Evolutionary conservation across 2,113 vertebrate species (phyloP).

Genomic region (Salvelinus namaycush): DNA sequence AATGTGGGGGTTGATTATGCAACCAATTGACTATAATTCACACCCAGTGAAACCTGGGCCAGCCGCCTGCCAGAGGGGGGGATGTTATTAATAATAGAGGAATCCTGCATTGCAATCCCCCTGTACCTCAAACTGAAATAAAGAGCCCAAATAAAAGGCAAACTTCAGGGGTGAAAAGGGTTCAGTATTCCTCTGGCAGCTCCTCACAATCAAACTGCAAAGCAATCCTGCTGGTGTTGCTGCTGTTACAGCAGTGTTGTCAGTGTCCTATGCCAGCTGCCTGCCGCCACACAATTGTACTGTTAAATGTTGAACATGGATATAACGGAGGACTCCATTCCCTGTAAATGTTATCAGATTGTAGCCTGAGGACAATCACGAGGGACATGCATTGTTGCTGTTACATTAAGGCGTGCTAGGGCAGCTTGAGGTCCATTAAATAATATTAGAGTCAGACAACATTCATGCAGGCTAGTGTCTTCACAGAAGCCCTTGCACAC

Average conservation of each 20-base stretch:
- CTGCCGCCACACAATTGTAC: not conserved
- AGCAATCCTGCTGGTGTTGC: not conserved
- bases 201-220: slow-evolving; percentile 4
- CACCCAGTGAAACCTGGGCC: slow-evolving; percentile 63
- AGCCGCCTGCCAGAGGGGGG: slow-evolving; percentile 33
- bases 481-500: not conserved
- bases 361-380: slow-evolving; percentile 14
- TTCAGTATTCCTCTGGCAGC: not conserved
- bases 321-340: slow-evolving; percentile 18
- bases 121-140: not conserved
- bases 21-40: slow-evolving; percentile 75
- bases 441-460: not conserved
- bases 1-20: slow-evolving; percentile 75
- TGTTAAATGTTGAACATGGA: slow-evolving; percentile 18
- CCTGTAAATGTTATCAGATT: slow-evolving; percentile 36
- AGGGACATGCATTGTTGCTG: slow-evolving; percentile 18
- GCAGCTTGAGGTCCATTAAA: not conserved
- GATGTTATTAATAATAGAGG: slow-evolving; percentile 35
- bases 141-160: slow-evolving; percentile 6
- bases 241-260: not conserved
- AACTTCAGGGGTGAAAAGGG: slow-evolving; percentile 18
- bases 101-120: slow-evolving; percentile 1
- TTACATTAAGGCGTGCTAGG: not conserved
- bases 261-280: not conserved
- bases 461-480: not conserved